Evolutionary conservation across 2,113 vertebrate genomes (phyloP).

Genomic region (Podarcis muralis): DNA sequence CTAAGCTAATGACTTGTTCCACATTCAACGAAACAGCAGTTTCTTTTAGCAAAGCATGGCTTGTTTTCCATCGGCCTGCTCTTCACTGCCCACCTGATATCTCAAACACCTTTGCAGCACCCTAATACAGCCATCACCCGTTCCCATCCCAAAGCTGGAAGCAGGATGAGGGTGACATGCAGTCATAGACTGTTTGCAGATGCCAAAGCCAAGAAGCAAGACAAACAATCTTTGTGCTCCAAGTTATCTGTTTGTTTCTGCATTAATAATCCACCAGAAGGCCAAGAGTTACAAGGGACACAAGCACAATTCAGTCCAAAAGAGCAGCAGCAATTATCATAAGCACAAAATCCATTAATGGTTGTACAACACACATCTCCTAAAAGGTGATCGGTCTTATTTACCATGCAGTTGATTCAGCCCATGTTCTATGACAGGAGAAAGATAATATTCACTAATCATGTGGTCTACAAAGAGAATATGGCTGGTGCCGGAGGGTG

Average conservation of each 20-base stretch:
- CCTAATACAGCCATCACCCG: neutral
- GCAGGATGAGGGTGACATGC: neutral
- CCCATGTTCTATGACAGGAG: neutral
- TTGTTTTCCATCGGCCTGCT: no score
- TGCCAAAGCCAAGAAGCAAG: neutral
- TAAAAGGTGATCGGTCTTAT: neutral
- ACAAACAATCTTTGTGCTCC: neutral
- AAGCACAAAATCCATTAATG: neutral
- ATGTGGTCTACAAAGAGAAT: no score
- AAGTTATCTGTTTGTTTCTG: neutral
- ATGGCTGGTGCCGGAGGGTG: no score
- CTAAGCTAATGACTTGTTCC: no score
- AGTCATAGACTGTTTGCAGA: neutral
- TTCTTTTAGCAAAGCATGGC: no score
- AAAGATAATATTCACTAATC: neutral
- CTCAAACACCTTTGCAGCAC: no score
- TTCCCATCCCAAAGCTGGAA: neutral
- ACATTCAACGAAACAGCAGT: no score
- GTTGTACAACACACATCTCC: neutral
- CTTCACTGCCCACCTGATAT: no score
- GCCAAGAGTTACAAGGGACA: neutral
- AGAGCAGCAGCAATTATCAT: neutral
- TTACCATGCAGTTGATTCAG: neutral
- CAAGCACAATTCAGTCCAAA: neutral
- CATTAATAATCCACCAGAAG: neutral